Base-by-base conservation (phyloP, 1,140 invertebrate genomes). In the Ctenoplectra terminalis region DNA sequence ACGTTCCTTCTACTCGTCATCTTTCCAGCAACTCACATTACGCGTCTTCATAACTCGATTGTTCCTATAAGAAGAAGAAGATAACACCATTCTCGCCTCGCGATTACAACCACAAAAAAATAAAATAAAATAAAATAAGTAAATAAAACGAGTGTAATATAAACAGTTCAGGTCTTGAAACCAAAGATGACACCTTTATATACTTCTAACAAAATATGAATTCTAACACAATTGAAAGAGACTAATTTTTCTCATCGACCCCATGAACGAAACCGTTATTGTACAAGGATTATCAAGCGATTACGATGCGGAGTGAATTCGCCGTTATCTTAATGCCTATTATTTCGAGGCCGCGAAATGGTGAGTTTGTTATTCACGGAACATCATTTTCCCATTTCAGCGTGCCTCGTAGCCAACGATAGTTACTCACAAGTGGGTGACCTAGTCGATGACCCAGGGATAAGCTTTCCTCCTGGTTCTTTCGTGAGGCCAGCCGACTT, bases 401-500 rank as follows among this genome's bases (percentile, higher is more conserved):
- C 20, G 37, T 31, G 74, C 5, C 56, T 34, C 40, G 61, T 29
- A 13, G 26, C 5, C 17, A 40, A 43, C 63, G 61, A 77, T 70
- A 37, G 63, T 70, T 54, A 40, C 37, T 60, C 15, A 17, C 76
- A 78, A 78, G 66, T 78, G 66, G 76, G 76, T 78, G 76, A 78
- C 76, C 66, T 78, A 78, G 66, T 78, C 76, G 76, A 78, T 71
- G 76, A 78, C 54, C 76, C 66, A 60, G 43, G 54, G 76, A 78
- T 78, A 78, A 78, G 76, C 64, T 48, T 46, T 58, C 29, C 40
- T 13, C 43, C 29, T 5, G 52, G 76, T 48, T 71, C 66, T 78
- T 78, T 78, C 76, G 52, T 37, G 40, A 26, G 31, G 31, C 1
- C 23, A 6, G 11, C 13, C 23, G 17, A 40, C 58, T 29, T 69